These are phyloP conservation scores for Arge pagana DNA, from an alignment of 2,888 invertebrate species.

Conservation along the genomic window DNA sequence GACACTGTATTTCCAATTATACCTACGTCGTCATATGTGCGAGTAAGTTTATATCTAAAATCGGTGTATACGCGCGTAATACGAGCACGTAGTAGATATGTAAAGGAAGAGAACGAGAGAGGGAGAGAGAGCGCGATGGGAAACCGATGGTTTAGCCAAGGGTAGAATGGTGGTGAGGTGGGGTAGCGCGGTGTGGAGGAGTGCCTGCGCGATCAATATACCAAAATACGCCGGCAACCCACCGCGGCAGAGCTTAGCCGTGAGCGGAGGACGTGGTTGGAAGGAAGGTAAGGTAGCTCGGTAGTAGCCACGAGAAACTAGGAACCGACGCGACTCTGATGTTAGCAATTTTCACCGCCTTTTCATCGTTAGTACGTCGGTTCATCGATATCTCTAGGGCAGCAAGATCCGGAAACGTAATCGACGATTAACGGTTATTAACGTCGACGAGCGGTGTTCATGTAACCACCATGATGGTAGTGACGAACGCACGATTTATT, in stretches of 20 bases:
- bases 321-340: not conserved
- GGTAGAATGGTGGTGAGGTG: slow-evolving; percentile 34
- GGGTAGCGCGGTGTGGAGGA: slow-evolving; percentile 43
- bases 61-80: not conserved
- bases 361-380: too few species aligned
- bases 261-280: slow-evolving; percentile 4
- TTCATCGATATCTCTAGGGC: too few species aligned
- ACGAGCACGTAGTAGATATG: slow-evolving; percentile 28
- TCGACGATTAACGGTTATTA: too few species aligned
- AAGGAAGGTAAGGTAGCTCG: slow-evolving; percentile 4
- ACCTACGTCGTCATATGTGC: too few species aligned
- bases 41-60: too few species aligned
- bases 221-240: slow-evolving; percentile 57
- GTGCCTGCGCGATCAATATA: slow-evolving; percentile 58
- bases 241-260: not conserved
- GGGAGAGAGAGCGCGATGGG: slow-evolving; percentile 28
- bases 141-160: slow-evolving; percentile 30
- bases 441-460: too few species aligned
- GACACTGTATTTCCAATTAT: too few species aligned
- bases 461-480: too few species aligned
- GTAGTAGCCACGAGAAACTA: slow-evolving; percentile 8
- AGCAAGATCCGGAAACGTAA: too few species aligned
- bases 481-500: too few species aligned
- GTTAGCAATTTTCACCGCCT: too few species aligned
- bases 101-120: slow-evolving; percentile 25